Percentiles rank a stretch among this genome's conserved stretches.
phyloP scores from a whole-genome alignment of 2,888 invertebrate genomes.

The Drosophila birchii region DNA sequence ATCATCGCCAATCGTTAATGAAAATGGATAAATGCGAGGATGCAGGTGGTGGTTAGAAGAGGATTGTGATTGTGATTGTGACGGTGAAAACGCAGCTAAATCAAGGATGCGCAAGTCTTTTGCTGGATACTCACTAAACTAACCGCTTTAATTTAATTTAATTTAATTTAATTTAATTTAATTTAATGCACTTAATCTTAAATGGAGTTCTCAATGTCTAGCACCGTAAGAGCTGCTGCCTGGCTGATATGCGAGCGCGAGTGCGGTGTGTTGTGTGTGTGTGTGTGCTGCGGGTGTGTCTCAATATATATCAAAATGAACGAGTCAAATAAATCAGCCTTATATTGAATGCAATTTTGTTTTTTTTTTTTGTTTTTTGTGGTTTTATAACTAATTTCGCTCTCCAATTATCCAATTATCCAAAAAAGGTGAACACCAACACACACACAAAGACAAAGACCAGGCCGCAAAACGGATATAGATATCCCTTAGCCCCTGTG shows the following conservation, averaged over 20 bases:
- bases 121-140: slow-evolving; percentile 62
- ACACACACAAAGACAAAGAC: slow-evolving; percentile 49
- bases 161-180: background rate
- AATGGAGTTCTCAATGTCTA: slow-evolving; percentile 48
- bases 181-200: slow-evolving; percentile 64
- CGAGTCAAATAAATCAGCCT: slow-evolving; percentile 79
- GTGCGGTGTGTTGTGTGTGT: slow-evolving; percentile 24
- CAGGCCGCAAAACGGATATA: slow-evolving; percentile 33
- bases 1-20: slow-evolving; percentile 14
- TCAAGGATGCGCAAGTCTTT: slow-evolving; percentile 71
- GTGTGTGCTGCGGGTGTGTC: slow-evolving; percentile 34
- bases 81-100: slow-evolving; percentile 50
- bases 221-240: slow-evolving; percentile 46
- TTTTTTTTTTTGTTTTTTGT: slow-evolving; percentile 13
- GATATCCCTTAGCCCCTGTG: slow-evolving; percentile 23
- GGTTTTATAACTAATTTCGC: slow-evolving; percentile 64
- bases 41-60: background rate
- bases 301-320: slow-evolving; percentile 62
- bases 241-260: slow-evolving; percentile 67
- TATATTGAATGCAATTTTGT: slow-evolving; percentile 74
- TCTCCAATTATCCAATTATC: slow-evolving; percentile 54
- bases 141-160: slow-evolving; percentile 27
- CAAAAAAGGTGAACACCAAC: slow-evolving; percentile 47
- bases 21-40: slow-evolving; percentile 28
- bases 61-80: slow-evolving; percentile 24